A percentile compares a stretch with the other conserved stretches of the same genome.
Conservation (phyloP, 2,797 vertebrate genomes). For the Salmo trutta region DNA sequence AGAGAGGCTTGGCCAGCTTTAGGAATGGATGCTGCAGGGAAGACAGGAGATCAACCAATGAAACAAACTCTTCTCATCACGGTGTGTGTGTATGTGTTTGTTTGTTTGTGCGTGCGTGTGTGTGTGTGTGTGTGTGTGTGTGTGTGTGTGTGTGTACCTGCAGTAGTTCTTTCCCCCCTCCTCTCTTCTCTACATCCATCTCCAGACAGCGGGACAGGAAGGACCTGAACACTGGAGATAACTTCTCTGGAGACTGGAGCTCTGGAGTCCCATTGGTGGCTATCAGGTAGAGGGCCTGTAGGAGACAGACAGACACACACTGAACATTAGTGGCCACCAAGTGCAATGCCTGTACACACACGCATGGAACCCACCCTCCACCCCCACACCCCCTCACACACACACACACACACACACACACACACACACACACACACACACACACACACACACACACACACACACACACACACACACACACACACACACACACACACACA, state of each 20-base stretch:
- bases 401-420: neutral
- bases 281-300: conserved; percentile 94
- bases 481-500: neutral
- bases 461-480: neutral
- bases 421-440: neutral
- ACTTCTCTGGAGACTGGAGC: conserved; percentile 95
- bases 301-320: neutral
- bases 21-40: conserved; percentile 91
- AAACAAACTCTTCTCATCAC: conserved; percentile 5
- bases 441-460: neutral
- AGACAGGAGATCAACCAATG: neutral
- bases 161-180: conserved; percentile 91
- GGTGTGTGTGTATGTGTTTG: neutral
- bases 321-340: neutral
- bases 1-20: conserved; percentile 95
- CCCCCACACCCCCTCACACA: neutral
- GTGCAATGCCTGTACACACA: neutral
- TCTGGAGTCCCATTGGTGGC: conserved; percentile 98
- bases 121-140: neutral
- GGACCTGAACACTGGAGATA: conserved; percentile 91
- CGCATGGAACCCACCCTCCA: neutral
- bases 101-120: neutral
- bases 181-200: conserved; percentile 98
- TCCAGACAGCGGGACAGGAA: conserved; percentile 96
- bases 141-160: conserved; percentile 68